These are phyloP conservation scores for Engraulis encrasicolus DNA, from an alignment of 2,113 vertebrate species.

Conservation along the genomic window DNA sequence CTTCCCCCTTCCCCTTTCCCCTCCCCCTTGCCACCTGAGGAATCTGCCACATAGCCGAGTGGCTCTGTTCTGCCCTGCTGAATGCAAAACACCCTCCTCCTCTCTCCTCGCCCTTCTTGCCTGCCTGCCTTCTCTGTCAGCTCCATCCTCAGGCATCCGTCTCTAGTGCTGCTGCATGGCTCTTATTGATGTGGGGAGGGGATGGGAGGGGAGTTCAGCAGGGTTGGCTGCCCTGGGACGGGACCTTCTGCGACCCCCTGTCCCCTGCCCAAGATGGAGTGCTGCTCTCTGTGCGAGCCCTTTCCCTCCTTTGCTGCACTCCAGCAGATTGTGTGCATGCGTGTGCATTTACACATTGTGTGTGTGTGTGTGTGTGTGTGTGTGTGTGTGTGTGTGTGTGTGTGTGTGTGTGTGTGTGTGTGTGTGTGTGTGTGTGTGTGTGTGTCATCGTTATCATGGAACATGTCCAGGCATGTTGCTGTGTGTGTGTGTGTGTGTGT, in stretches of 20 bases:
- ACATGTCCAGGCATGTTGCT: neutral
- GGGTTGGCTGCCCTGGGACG: constrained; percentile 37
- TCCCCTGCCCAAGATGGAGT: neutral
- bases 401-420: neutral
- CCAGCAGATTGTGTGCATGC: neutral
- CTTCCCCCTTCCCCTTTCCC: too few species aligned
- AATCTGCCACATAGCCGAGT: neutral
- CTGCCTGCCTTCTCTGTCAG: too few species aligned
- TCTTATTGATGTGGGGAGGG: constrained; percentile 25
- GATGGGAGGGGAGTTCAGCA: constrained; percentile 32
- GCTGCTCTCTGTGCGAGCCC: neutral
- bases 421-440: neutral
- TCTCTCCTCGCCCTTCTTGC: too few species aligned
- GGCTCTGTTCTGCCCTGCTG: constrained; percentile 27
- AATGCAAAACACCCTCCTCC: constrained; percentile 33
- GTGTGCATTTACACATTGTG: neutral
- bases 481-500: constrained; percentile 18
- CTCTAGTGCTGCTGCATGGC: neutral
- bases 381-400: neutral
- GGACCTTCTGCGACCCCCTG: neutral
- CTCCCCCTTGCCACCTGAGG: too few species aligned
- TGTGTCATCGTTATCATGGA: too few species aligned
- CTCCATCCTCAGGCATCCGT: neutral
- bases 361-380: neutral
- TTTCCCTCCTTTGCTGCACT: neutral